Evolutionary conservation across 1,140 invertebrate genomes (phyloP).

Genomic region (Colletes gigas): DNA sequence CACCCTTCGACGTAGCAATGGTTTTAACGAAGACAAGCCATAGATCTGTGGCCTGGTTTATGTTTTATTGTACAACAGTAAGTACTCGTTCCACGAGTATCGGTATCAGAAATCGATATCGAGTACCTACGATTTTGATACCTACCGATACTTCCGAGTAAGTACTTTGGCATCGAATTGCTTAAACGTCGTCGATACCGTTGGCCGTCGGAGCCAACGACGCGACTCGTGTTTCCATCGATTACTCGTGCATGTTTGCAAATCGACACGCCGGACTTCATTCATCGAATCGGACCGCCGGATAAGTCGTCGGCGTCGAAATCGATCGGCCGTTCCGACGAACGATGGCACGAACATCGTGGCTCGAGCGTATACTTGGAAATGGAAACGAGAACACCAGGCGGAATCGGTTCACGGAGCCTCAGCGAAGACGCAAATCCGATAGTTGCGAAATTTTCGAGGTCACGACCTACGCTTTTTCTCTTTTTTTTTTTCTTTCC

Average conservation of each 20-base stretch:
- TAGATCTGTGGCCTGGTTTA: too few relatives aligned
- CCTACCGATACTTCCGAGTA: too few relatives aligned
- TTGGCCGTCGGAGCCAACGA: background rate
- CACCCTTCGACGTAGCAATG: too few relatives aligned
- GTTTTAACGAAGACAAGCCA: too few relatives aligned
- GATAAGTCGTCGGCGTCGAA: background rate
- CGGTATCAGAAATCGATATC: too few relatives aligned
- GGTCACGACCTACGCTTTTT: constrained; percentile 62
- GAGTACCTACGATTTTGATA: too few relatives aligned
- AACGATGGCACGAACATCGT: background rate
- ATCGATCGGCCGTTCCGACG: constrained; percentile 9
- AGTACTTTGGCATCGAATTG: too few relatives aligned
- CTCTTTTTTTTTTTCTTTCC: constrained; percentile 46
- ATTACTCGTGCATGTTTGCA: constrained; percentile 45
- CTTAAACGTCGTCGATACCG: background rate
- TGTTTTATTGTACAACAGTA: too few relatives aligned
- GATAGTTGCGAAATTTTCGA: constrained; percentile 74
- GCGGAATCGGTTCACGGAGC: constrained; percentile 9
- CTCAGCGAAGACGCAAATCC: constrained; percentile 55
- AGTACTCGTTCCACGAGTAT: too few relatives aligned
- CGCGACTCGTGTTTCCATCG: constrained; percentile 49
- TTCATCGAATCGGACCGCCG: constrained; percentile 5
- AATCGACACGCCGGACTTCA: constrained; percentile 25
- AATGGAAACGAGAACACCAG: constrained; percentile 8
- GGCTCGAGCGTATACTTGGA: constrained; percentile 15